These are phyloP conservation scores for Lates calcarifer DNA, from an alignment of 2,113 vertebrate genomes.

Conservation along the genomic window DNA sequence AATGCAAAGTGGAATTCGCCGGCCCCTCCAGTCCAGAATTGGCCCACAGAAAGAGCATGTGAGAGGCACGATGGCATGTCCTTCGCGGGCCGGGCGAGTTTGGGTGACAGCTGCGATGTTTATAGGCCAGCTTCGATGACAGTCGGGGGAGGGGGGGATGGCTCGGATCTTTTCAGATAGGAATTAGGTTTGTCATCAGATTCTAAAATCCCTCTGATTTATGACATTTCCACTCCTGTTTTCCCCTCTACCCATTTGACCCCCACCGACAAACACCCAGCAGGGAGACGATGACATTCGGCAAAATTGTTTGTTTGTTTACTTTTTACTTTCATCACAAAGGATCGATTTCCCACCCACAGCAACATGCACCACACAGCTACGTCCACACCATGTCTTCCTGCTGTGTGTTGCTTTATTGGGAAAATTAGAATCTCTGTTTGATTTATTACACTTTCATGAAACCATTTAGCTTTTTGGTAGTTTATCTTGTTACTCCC, in stretches of 20 bases:
- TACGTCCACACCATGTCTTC: not conserved
- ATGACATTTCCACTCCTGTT: conserved; percentile 83
- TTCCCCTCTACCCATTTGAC: conserved; percentile 78
- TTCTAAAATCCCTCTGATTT: conserved; percentile 93
- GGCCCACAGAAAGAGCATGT: conserved; percentile 84
- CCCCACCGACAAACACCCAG: conserved; percentile 68
- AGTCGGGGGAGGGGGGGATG: conserved; percentile 80
- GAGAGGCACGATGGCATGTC: conserved; percentile 89
- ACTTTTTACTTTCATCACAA: conserved; percentile 77
- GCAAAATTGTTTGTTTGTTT: conserved; percentile 82
- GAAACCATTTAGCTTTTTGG: not conserved
- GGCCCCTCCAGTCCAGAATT: conserved; percentile 86
- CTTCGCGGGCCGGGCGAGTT: conserved; percentile 82
- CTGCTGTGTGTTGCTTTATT: not conserved
- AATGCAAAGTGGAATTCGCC: conserved; percentile 89
- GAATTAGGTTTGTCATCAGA: conserved; percentile 93
- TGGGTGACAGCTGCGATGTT: conserved; percentile 95
- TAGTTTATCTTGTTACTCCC: not conserved
- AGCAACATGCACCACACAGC: not conserved
- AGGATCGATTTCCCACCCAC: conserved; percentile 54
- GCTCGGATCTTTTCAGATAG: conserved; percentile 87
- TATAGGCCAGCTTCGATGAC: conserved; percentile 90
- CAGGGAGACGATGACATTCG: conserved; percentile 79
- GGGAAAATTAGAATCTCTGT: not conserved
- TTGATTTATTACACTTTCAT: conserved; percentile 14